Conservation (phyloP, 2,888 invertebrate species). For the Trisateles emortualis region DNA sequence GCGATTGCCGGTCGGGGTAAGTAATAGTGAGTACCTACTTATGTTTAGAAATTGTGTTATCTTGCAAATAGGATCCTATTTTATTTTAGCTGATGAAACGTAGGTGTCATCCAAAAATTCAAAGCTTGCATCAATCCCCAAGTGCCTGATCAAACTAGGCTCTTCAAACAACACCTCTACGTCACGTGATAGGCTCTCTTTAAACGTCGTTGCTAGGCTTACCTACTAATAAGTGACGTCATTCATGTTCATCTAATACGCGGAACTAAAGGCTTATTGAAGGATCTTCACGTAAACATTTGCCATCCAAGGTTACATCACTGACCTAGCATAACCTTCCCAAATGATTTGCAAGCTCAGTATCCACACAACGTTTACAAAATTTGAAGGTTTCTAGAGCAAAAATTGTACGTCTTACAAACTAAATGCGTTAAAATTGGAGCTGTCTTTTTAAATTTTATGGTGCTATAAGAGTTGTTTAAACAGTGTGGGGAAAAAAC, state of each 20-base stretch:
- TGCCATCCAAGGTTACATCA: conserved; percentile 9
- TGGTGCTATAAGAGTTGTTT: neutral
- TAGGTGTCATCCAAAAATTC: too few relatives aligned
- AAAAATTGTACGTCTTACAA: neutral
- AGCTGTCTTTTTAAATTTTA: neutral
- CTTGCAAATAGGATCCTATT: too few relatives aligned
- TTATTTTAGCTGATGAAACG: too few relatives aligned
- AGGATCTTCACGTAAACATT: conserved; percentile 9
- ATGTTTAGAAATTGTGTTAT: too few relatives aligned
- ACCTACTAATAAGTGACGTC: neutral
- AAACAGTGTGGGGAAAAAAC: conserved; percentile 3
- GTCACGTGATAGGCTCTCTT: too few relatives aligned
- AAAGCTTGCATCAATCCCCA: too few relatives aligned
- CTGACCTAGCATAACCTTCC: conserved; percentile 6
- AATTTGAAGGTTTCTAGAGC: neutral
- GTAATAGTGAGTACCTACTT: too few relatives aligned
- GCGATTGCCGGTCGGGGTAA: too few relatives aligned
- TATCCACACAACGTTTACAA: conserved; percentile 1
- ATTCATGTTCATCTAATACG: neutral
- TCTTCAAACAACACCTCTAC: too few relatives aligned
- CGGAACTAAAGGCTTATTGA: conserved; percentile 7
- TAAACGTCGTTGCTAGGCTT: neutral
- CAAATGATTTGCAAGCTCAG: conserved; percentile 12
- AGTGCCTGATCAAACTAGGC: too few relatives aligned
- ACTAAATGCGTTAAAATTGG: neutral